Evolutionary conservation across 2,888 invertebrate species (phyloP).

Genomic region (Cantharis lateralis): DNA sequence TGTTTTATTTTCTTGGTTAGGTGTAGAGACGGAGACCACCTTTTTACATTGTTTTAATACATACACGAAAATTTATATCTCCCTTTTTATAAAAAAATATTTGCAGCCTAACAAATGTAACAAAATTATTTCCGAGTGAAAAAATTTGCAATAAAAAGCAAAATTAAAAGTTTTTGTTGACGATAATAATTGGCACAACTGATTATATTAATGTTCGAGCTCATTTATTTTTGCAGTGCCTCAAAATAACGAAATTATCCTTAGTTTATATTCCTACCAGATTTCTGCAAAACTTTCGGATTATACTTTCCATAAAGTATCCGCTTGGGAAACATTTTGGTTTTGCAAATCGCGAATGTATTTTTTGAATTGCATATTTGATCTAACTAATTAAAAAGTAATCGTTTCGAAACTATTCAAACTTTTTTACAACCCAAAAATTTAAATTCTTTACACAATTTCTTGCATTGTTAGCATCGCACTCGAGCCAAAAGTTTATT

Average conservation of each 20-base stretch:
- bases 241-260: not conserved
- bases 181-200: not conserved
- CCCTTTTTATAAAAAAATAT: not conserved
- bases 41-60: constrained; percentile 9
- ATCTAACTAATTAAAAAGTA: not conserved
- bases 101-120: not conserved
- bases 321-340: constrained; percentile 2
- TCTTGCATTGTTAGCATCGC: not conserved
- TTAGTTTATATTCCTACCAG: constrained; percentile 2
- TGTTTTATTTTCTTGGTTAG: constrained; percentile 38
- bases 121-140: not conserved
- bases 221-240: not conserved
- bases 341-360: not conserved
- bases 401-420: not conserved
- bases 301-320: constrained; percentile 3
- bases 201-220: constrained; percentile 1
- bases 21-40: constrained; percentile 26
- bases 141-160: not conserved
- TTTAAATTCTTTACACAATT: not conserved
- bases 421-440: not conserved
- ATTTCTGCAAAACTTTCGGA: not conserved
- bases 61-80: not conserved
- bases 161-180: not conserved
- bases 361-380: constrained; percentile 2
- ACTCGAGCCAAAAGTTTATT: not conserved